Percentiles rank a stretch among this genome's conserved stretches.
Conservation (phyloP, 2,113 vertebrate species). For the Campylorhamphus procurvoides region DNA sequence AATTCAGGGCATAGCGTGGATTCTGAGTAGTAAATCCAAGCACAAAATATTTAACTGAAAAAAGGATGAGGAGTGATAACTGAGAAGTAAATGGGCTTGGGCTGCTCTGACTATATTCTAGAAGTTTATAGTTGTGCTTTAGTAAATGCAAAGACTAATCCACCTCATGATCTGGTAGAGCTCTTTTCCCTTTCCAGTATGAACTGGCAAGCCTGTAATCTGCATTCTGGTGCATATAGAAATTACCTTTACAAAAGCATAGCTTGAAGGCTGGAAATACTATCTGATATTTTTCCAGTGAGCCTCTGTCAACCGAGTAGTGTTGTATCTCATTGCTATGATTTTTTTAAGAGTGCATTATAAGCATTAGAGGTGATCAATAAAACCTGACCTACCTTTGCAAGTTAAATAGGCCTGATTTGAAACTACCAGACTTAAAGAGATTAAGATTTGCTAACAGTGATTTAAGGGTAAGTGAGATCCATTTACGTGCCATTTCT, state of each 20-base stretch:
- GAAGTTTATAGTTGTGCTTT: background rate
- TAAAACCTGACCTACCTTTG: constrained; percentile 35
- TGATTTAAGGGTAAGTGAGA: background rate
- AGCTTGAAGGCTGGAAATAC: background rate
- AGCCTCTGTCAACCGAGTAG: background rate
- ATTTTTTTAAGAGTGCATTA: background rate
- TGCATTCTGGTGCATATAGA: background rate
- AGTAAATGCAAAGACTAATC: background rate
- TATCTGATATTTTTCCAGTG: background rate
- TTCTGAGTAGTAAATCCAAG: background rate
- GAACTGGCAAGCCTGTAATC: background rate
- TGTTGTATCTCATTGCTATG: background rate
- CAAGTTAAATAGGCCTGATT: constrained; percentile 15
- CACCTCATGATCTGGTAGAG: background rate
- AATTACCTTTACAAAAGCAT: background rate
- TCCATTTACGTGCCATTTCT: constrained; percentile 9
- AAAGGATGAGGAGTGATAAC: background rate
- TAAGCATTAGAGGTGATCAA: constrained; percentile 16
- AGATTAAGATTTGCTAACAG: background rate
- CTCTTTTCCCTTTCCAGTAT: background rate
- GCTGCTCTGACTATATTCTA: background rate
- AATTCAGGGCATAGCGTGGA: background rate
- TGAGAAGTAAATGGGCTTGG: background rate
- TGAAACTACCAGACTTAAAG: constrained; percentile 10
- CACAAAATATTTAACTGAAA: background rate